Conservation (phyloP, 2,888 invertebrate species). For the Calameuta pallipes region DNA sequence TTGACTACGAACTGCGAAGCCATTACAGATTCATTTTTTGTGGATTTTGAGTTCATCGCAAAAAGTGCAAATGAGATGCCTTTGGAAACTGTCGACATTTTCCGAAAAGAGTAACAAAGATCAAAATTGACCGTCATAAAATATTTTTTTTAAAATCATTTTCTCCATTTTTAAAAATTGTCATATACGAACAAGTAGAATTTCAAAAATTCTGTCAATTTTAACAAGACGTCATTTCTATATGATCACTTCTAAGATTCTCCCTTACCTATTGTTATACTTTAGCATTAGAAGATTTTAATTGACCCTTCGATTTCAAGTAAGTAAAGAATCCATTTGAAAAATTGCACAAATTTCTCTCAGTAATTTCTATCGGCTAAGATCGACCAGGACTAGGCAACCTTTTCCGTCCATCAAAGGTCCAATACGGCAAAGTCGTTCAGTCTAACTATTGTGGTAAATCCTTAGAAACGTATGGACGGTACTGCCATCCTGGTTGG, state of each 20-base stretch:
- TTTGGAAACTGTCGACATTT: not conserved
- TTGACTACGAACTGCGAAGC: constrained; percentile 61
- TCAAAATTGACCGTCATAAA: not conserved
- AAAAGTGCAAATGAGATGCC: constrained; percentile 1
- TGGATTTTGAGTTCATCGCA: constrained; percentile 11
- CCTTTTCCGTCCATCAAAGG: constrained; percentile 41
- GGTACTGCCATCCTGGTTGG: not conserved
- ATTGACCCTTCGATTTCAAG: constrained; percentile 55
- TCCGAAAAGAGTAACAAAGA: not conserved
- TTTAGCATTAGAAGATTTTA: constrained; percentile 26
- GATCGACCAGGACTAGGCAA: not conserved
- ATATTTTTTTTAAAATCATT: not conserved
- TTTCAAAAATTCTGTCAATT: not conserved
- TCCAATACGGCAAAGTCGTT: constrained; percentile 55
- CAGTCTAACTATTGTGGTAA: constrained; percentile 23
- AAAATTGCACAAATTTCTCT: constrained; percentile 64
- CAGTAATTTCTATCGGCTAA: constrained; percentile 47
- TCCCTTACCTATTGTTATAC: not conserved
- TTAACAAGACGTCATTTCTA: not conserved
- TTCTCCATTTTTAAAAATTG: not conserved
- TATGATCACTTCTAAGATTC: not conserved
- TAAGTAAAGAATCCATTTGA: constrained; percentile 55
- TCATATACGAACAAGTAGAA: not conserved
- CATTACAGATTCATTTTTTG: constrained; percentile 47
- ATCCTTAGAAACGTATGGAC: not conserved